Conservation (phyloP, 2,888 invertebrate species). For the Cheilosia urbana region DNA sequence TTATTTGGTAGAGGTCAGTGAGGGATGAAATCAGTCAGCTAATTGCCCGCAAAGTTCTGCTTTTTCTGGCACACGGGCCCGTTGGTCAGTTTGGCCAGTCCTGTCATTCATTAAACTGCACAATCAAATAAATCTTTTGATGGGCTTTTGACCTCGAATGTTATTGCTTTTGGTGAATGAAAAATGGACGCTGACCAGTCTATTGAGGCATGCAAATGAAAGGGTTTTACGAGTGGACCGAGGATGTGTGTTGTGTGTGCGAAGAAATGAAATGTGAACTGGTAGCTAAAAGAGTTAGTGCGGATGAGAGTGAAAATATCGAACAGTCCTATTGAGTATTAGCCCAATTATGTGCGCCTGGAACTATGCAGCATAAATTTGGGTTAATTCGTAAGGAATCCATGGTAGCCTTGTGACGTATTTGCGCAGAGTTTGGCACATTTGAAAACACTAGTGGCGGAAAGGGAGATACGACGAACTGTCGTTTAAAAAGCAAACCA, state of each 20-base stretch:
- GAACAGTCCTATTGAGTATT: no score
- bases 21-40: slow-evolving; percentile 75
- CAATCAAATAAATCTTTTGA: slow-evolving; percentile 76
- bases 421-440: no score
- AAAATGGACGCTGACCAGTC: slow-evolving; percentile 70
- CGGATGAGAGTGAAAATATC: neutral
- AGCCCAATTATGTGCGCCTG: no score
- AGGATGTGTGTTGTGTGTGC: neutral
- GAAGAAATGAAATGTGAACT: slow-evolving; percentile 3
- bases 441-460: no score
- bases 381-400: no score
- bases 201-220: slow-evolving; percentile 74
- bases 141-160: slow-evolving; percentile 74
- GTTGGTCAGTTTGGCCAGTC: slow-evolving; percentile 54
- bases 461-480: no score
- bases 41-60: slow-evolving; percentile 74
- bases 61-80: slow-evolving; percentile 20
- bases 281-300: slow-evolving; percentile 20
- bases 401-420: no score
- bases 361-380: no score
- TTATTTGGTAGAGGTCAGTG: slow-evolving; percentile 71
- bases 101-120: slow-evolving; percentile 75
- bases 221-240: slow-evolving; percentile 30
- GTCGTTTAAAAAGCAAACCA: no score
- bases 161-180: slow-evolving; percentile 73